Conservation (phyloP, 2,888 invertebrate species). For the Acrocyrtus sp. region DNA sequence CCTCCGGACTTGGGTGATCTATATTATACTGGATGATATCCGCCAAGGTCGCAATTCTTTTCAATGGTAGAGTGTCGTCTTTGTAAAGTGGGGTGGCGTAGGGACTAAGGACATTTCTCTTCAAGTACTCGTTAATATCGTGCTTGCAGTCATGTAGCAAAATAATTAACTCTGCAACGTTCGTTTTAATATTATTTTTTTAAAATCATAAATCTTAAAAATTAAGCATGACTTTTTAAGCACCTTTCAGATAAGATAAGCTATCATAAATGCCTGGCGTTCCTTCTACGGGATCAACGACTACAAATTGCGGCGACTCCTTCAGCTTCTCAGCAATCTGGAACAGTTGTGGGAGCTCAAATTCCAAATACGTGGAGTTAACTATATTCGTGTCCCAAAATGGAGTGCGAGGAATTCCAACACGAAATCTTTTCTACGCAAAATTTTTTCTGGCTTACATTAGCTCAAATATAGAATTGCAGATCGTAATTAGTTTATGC, state of each 20-base stretch:
- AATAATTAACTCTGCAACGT: constrained; percentile 29
- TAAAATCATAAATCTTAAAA: too few species aligned
- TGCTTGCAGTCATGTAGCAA: constrained; percentile 49
- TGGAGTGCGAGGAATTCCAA: constrained; percentile 25
- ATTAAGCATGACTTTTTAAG: too few species aligned
- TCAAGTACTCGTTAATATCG: constrained; percentile 46
- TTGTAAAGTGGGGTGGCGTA: not conserved
- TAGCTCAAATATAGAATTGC: too few species aligned
- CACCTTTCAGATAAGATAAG: too few species aligned
- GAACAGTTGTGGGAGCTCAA: not conserved
- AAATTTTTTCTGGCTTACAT: too few species aligned
- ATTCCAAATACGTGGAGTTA: not conserved
- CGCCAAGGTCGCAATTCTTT: constrained; percentile 20
- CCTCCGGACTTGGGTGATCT: constrained; percentile 34
- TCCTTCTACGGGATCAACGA: not conserved
- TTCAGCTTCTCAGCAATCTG: not conserved
- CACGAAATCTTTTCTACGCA: constrained; percentile 1
- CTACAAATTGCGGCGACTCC: too few species aligned
- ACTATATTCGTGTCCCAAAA: constrained; percentile 15
- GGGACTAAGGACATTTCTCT: not conserved
- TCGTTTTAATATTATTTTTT: too few species aligned
- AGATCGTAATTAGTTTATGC: too few species aligned
- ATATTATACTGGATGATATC: constrained; percentile 50
- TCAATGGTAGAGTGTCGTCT: not conserved
- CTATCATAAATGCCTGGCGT: not conserved